A percentile compares a stretch with the other conserved stretches of the same genome.
phyloP scores from a whole-genome alignment of 2,797 vertebrate species.

The Sphenodon punctatus region DNA sequence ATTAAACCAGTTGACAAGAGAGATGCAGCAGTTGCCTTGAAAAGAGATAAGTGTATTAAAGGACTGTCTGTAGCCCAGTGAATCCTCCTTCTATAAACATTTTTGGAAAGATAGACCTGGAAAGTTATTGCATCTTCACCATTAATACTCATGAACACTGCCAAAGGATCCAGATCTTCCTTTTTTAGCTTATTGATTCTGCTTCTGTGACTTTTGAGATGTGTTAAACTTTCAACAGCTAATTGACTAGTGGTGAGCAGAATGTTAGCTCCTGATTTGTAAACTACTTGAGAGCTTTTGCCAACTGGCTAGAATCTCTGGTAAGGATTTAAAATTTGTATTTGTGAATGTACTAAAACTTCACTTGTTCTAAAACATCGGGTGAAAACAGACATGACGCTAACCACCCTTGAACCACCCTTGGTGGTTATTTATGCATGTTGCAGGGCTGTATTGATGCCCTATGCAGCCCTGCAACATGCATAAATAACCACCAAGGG shows the following conservation, averaged over 20 bases:
- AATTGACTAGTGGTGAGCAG: constrained; percentile 7
- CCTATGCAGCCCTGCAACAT: no score
- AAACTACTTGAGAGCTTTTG: background rate
- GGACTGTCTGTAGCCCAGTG: constrained; percentile 48
- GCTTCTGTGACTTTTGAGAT: constrained; percentile 31
- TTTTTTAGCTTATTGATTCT: constrained; percentile 39
- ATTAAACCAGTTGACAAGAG: constrained; percentile 62
- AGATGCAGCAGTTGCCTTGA: constrained; percentile 58
- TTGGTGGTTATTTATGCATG: no score
- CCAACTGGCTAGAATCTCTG: background rate
- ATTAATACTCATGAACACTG: constrained; percentile 28
- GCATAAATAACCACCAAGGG: no score
- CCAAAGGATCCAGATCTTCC: background rate
- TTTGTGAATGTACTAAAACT: background rate
- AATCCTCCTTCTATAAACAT: constrained; percentile 41
- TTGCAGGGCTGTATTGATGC: no score
- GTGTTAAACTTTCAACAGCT: background rate
- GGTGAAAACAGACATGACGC: no score
- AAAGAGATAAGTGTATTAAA: constrained; percentile 62
- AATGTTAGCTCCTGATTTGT: background rate
- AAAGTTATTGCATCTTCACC: constrained; percentile 39
- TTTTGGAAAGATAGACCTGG: constrained; percentile 49
- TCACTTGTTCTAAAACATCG: no score
- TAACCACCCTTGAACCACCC: no score
- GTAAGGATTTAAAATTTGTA: background rate